These are phyloP conservation scores for Melipona bicolor DNA, from an alignment of 2,888 invertebrate genomes.

Conservation along the genomic window DNA sequence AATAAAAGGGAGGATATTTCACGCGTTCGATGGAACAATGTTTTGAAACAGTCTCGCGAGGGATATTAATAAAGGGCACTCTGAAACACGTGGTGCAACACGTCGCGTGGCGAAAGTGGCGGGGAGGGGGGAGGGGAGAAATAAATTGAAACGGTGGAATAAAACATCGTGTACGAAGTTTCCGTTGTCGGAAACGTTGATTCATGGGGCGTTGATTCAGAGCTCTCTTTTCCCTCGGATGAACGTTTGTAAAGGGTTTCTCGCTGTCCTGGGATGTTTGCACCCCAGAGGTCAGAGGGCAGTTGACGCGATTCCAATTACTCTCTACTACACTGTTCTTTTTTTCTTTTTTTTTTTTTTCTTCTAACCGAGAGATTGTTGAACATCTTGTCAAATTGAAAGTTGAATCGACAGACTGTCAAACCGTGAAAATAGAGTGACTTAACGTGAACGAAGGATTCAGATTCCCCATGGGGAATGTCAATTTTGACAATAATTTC, in stretches of 20 bases:
- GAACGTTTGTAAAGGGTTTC: not conserved
- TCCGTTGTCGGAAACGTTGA: constrained; percentile 11
- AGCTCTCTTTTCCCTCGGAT: not conserved
- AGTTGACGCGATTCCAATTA: not conserved
- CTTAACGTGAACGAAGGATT: too few species aligned
- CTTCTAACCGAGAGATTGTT: not conserved
- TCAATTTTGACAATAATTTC: too few species aligned
- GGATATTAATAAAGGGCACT: constrained; percentile 4
- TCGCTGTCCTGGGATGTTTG: not conserved
- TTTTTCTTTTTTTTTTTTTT: too few species aligned
- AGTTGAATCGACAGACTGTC: not conserved
- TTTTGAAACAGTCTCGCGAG: not conserved
- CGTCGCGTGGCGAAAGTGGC: too few species aligned
- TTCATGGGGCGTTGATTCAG: constrained; percentile 3
- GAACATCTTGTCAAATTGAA: not conserved
- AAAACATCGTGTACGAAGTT: constrained; percentile 22
- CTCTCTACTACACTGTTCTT: not conserved
- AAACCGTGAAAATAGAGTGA: not conserved
- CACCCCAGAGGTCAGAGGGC: not conserved
- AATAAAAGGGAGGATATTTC: not conserved
- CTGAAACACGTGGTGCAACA: not conserved
- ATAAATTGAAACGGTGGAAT: constrained; percentile 22
- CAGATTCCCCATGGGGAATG: too few species aligned
- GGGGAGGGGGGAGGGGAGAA: not conserved
- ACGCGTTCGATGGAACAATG: not conserved